Base-by-base conservation (phyloP, 2,888 invertebrate species). In the Horisme vitalbata region DNA sequence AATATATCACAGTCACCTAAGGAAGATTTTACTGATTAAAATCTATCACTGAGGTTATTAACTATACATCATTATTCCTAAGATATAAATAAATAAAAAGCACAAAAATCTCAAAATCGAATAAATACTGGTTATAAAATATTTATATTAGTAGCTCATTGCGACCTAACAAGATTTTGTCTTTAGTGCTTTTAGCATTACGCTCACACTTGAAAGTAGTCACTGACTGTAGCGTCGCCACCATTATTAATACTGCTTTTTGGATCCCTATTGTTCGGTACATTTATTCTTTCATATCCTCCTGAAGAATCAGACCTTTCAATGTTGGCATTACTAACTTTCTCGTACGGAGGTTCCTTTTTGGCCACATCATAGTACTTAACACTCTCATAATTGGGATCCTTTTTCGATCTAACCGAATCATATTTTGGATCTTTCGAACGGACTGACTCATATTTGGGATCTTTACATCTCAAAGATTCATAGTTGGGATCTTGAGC, bases 351-450 rank as follows among this genome's bases (percentile, higher is more conserved):
- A 35, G 94, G 94, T 36, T 93, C 94, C 46, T 80, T 84, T 14
- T 86, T 84, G 0, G 82, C 65, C 1, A 92, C 71, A 48, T 93
- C 93, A 63, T 93, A 90, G 77, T 95, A 95, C 58, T 94, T 94
- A 0, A 96, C 95, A 56, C 95, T 95, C 72, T 96, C 95, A 65
- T 96, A 96, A 72, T 95, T 95, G 0, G 95, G 95, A 85, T 95
- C 94, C 32, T 90, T 90, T 59, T 79, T 83, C 9, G 83, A 85
- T 11, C 84, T 68, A 71, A 95, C 92, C 10, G 94, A 94, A 68
- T 95, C 95, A 65, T 95, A 95, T 72, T 94, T 94, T 0, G 94
- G 93, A 68, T 93, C 95, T 79, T 83, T 81, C 1, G 75, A 75
- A 20, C 80, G 66, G 2, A 81, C 67, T 0, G 79, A 79, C 55